phyloP scores from a whole-genome alignment of 2,113 vertebrate genomes.

The Sciurus niger region DNA sequence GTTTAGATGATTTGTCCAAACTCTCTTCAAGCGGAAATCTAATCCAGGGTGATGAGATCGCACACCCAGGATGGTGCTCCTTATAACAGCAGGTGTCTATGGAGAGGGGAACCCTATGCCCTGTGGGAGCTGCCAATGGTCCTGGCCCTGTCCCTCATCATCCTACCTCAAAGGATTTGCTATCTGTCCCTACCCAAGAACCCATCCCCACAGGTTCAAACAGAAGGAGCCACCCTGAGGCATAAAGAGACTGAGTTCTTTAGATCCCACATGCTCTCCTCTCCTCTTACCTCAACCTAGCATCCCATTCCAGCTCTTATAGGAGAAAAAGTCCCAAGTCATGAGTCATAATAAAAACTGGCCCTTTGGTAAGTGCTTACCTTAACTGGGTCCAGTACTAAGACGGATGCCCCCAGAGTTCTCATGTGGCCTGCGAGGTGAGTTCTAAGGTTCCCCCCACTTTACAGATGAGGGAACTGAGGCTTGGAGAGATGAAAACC shows the following conservation, averaged over 20 bases:
- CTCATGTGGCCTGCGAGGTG: not conserved
- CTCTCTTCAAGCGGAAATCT: not conserved
- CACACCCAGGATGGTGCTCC: not conserved
- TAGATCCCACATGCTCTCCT: not conserved
- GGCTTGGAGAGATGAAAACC: constrained; percentile 3
- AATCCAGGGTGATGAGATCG: not conserved
- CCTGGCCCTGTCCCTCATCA: too few species aligned
- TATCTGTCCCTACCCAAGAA: not conserved
- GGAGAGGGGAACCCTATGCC: not conserved
- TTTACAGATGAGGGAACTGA: constrained; percentile 32
- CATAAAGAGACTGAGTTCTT: not conserved
- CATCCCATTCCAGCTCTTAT: not conserved
- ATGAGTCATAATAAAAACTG: not conserved
- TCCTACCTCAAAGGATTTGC: not conserved
- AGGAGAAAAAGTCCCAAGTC: not conserved
- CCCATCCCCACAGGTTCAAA: not conserved
- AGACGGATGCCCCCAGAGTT: not conserved
- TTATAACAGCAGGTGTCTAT: not conserved
- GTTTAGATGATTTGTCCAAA: not conserved
- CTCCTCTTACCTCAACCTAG: not conserved
- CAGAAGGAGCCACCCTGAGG: not conserved
- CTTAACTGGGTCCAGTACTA: not conserved
- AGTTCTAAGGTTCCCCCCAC: not conserved
- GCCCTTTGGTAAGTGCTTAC: not conserved
- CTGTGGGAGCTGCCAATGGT: not conserved